Evolutionary conservation across 2,113 vertebrate species (phyloP).

Genomic region (Xiphias gladius): DNA sequence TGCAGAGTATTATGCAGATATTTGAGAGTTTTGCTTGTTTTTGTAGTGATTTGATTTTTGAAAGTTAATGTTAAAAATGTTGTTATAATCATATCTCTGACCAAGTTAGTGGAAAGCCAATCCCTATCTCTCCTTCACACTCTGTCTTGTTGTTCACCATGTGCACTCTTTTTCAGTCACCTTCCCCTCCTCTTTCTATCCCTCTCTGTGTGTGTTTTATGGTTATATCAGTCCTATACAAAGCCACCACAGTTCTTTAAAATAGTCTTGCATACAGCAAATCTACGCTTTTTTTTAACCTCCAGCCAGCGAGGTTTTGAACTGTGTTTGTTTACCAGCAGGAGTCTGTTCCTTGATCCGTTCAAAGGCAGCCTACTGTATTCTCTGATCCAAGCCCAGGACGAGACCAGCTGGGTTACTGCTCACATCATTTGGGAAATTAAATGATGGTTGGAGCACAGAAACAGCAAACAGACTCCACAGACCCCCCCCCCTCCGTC

Average conservation of each 20-base stretch:
- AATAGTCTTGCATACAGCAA: constrained; percentile 43
- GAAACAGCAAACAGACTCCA: constrained; percentile 64
- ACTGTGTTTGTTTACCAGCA: constrained; percentile 76
- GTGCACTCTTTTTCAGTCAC: not conserved
- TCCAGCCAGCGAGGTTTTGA: constrained; percentile 59
- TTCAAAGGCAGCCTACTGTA: constrained; percentile 72
- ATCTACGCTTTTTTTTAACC: constrained; percentile 50
- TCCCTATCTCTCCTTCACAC: not conserved
- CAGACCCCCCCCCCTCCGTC: constrained; percentile 10
- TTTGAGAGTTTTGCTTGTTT: not conserved
- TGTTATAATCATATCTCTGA: not conserved
- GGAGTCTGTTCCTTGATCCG: constrained; percentile 72
- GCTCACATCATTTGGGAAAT: constrained; percentile 74
- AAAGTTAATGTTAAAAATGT: not conserved
- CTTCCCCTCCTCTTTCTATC: constrained; percentile 2
- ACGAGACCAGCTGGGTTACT: constrained; percentile 60
- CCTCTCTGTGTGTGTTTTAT: not conserved
- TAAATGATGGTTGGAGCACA: constrained; percentile 65
- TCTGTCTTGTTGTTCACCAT: not conserved
- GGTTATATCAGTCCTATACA: constrained; percentile 6
- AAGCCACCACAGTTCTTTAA: constrained; percentile 38
- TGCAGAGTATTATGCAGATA: not conserved
- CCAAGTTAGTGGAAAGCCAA: not conserved
- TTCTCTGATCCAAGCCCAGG: constrained; percentile 71
- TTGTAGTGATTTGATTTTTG: not conserved